Percentiles rank a stretch among this genome's conserved stretches.
Evolutionary conservation across 2,888 invertebrate genomes (phyloP).

Genomic region (Leistus spinibarbis): DNA sequence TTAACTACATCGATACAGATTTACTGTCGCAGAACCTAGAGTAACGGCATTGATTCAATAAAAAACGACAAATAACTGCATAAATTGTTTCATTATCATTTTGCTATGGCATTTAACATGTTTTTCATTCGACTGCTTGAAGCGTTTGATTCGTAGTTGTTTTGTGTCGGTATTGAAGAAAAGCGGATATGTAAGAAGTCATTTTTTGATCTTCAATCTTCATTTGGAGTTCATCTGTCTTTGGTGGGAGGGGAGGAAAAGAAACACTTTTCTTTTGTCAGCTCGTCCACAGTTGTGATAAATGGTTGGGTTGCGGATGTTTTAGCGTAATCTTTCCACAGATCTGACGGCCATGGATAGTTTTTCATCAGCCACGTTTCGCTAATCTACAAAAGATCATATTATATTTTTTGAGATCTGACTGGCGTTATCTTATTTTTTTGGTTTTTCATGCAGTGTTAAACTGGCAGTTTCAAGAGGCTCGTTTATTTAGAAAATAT

Average conservation of each 20-base stretch:
- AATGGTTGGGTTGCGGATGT: constrained; percentile 1
- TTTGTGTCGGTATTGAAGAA: background rate
- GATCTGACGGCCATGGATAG: background rate
- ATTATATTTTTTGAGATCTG: background rate
- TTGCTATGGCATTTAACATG: background rate
- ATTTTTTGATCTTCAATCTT: constrained; percentile 9
- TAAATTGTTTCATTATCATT: background rate
- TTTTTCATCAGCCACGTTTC: background rate
- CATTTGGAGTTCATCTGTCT: constrained; percentile 9
- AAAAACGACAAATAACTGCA: background rate
- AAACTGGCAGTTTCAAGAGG: too few relatives aligned
- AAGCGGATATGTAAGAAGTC: background rate
- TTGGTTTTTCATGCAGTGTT: too few relatives aligned
- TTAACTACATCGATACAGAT: background rate
- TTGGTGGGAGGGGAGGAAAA: background rate
- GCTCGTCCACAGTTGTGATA: constrained; percentile 3
- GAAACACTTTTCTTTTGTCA: constrained; percentile 5
- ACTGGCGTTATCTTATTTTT: background rate
- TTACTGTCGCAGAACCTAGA: background rate
- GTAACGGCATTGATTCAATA: background rate
- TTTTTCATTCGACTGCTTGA: background rate
- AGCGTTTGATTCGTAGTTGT: background rate
- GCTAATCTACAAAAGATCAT: constrained; percentile 1
- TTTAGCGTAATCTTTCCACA: background rate
- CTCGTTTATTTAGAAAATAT: too few relatives aligned